Base-by-base conservation (phyloP, 2,888 invertebrate genomes). In the Tuberolachnus salignus region DNA sequence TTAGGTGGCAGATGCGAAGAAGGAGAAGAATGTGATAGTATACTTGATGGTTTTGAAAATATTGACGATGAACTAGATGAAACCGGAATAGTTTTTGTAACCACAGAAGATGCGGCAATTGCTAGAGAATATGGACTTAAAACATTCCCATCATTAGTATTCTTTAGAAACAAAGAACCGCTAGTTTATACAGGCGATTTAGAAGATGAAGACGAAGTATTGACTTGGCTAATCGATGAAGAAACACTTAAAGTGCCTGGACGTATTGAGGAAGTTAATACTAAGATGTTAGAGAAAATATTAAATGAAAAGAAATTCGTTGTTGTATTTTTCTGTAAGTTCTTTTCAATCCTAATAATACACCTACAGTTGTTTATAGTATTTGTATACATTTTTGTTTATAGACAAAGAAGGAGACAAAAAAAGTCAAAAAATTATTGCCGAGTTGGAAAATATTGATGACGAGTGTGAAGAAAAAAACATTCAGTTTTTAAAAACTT, bases 41-140 rank as follows among this genome's bases (percentile, higher is more conserved):
- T 95, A 82, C 87, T 96, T 21, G 91, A 92, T 42, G 94, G 94
- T 84, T 87, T 96, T 81, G 95, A 95, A 85, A 94, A 94, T 84
- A 95, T 96, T 83, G 96, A 96, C 83, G 96, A 96, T 85, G 96
- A 96, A 85, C 87, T 95, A 1, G 95, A 96, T 84, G 95, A 95
- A 86, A 92, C 92, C 80, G 96, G 96, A 73, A 96, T 96, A 83
- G 93, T 95, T 82, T 95, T 96, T 84, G 95, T 96, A 0, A 95
- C 95, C 53, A 96, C 96, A 16, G 95, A 95, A 87, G 96, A 97
- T 84, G 87, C 89, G 8, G 84, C 85, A 1, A 86, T 94, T 75
- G 95, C 95, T 11, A 94, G 93, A 86, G 94, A 94, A 85, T 90
- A 93, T 83, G 92, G 92, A 82, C 92, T 96, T 83, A 95, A 93